Conservation (phyloP, 2,888 invertebrate genomes). For the Dendrolimus pini region DNA sequence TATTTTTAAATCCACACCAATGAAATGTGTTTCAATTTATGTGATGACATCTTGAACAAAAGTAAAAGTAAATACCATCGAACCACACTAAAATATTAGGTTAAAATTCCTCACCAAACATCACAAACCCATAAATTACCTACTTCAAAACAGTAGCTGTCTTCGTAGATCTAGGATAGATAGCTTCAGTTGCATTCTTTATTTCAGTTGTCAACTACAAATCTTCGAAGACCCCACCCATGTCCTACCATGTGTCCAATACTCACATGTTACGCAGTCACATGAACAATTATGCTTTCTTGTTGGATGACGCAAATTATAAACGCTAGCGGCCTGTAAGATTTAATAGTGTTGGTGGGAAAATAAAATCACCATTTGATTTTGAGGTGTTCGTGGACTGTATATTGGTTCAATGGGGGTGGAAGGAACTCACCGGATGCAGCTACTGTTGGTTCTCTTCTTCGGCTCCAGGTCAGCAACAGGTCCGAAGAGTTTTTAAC, state of each 20-base stretch:
- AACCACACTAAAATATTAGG: not conserved
- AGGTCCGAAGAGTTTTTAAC: too few relatives aligned
- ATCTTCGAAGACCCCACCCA: slow-evolving; percentile 64
- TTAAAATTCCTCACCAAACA: not conserved
- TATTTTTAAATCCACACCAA: too few relatives aligned
- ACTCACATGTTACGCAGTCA: slow-evolving; percentile 55
- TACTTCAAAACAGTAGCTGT: slow-evolving; percentile 19
- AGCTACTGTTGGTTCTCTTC: too few relatives aligned
- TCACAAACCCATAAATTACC: slow-evolving; percentile 5
- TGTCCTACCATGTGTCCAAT: slow-evolving; percentile 61
- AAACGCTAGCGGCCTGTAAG: slow-evolving; percentile 19
- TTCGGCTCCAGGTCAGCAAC: too few relatives aligned
- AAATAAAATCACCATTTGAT: too few relatives aligned
- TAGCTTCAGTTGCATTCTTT: slow-evolving; percentile 44
- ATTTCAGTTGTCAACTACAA: slow-evolving; percentile 67
- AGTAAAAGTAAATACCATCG: not conserved
- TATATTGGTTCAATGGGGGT: too few relatives aligned
- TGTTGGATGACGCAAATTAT: slow-evolving; percentile 17
- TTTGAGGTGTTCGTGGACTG: too few relatives aligned
- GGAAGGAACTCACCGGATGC: too few relatives aligned
- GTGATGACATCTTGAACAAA: not conserved
- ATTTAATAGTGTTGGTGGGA: too few relatives aligned
- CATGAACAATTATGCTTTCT: slow-evolving; percentile 42
- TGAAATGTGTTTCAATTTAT: not conserved
- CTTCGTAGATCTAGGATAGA: slow-evolving; percentile 26